Conservation (phyloP, 2,888 invertebrate species). For the Conistra vaccinii region DNA sequence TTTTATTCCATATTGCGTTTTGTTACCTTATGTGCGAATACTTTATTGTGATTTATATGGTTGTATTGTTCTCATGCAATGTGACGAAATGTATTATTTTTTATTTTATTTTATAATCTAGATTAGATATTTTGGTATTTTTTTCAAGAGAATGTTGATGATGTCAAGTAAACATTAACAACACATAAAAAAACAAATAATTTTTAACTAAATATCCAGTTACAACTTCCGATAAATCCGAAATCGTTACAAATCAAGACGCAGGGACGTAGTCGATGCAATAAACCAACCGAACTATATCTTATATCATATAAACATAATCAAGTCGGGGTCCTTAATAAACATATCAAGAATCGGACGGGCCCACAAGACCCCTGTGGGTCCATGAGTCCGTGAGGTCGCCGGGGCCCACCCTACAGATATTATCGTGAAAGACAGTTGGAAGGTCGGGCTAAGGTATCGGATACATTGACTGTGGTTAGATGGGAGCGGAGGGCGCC, state of each 20-base stretch:
- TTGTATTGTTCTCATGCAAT: too few relatives aligned
- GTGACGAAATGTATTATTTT: too few relatives aligned
- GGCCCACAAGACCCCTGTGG: slow-evolving; percentile 70
- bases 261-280: slow-evolving; percentile 62
- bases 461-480: slow-evolving; percentile 40
- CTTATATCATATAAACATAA: slow-evolving; percentile 71
- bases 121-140: too few relatives aligned
- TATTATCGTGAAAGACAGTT: slow-evolving; percentile 69
- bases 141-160: too few relatives aligned
- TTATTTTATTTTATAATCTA: too few relatives aligned
- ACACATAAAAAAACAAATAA: too few relatives aligned
- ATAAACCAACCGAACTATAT: slow-evolving; percentile 64
- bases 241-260: not conserved
- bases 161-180: too few relatives aligned
- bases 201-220: too few relatives aligned
- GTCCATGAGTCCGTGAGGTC: slow-evolving; percentile 47
- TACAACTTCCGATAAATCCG: not conserved
- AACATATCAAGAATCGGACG: slow-evolving; percentile 82
- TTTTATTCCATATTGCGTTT: too few relatives aligned
- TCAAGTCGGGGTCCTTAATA: slow-evolving; percentile 78
- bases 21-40: too few relatives aligned
- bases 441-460: slow-evolving; percentile 59
- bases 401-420: slow-evolving; percentile 57
- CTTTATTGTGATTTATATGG: too few relatives aligned
- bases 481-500: not conserved